Evolutionary conservation across 37 sponge, comb jelly and placozoan genomes (phyloP).

Genomic region (Spongia lamella): DNA sequence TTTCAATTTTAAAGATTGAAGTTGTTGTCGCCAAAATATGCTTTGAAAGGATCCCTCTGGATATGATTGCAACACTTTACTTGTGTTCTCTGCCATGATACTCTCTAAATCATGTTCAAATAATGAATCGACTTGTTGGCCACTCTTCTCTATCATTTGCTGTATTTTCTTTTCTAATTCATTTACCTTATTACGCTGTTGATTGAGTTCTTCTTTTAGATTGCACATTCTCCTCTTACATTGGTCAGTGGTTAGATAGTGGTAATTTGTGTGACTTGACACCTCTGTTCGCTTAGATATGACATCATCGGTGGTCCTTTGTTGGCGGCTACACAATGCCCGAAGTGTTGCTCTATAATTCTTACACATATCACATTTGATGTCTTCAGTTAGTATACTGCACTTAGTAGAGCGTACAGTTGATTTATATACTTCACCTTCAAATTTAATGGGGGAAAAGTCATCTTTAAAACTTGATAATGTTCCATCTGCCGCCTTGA

Average conservation of each 20-base stretch:
- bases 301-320: not conserved
- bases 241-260: constrained; percentile 41
- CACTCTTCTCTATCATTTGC: constrained; percentile 22
- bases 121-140: constrained; percentile 14
- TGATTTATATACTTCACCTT: constrained; percentile 7
- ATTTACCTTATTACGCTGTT: constrained; percentile 6
- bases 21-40: constrained; percentile 58
- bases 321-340: constrained; percentile 17
- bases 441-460: constrained; percentile 3
- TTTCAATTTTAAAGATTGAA: constrained; percentile 27
- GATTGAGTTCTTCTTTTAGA: constrained; percentile 10
- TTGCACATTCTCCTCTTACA: constrained; percentile 8
- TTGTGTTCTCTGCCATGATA: constrained; percentile 26
- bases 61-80: constrained; percentile 19
- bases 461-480: constrained; percentile 27
- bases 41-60: constrained; percentile 41
- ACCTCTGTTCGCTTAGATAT: constrained; percentile 8
- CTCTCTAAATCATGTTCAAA: constrained; percentile 33
- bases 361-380: constrained; percentile 35
- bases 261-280: constrained; percentile 36
- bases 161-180: constrained; percentile 17
- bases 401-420: constrained; percentile 45
- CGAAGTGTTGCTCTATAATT: constrained; percentile 47
- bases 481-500: constrained; percentile 32
- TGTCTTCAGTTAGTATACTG: constrained; percentile 8